These are phyloP conservation scores for Nebria brevicollis DNA, from an alignment of 2,888 invertebrate species.

Conservation along the genomic window DNA sequence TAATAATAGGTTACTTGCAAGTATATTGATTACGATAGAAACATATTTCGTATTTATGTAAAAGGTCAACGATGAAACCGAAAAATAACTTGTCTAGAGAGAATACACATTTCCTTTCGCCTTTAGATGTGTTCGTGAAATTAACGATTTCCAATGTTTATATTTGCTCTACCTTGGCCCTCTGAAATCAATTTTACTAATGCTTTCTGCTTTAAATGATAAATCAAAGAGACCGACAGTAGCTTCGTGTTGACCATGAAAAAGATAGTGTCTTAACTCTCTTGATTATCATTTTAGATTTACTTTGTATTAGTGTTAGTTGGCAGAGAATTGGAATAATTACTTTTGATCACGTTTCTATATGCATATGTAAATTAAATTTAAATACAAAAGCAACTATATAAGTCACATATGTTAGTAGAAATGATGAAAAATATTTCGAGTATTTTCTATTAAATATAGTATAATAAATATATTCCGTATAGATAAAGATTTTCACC, in stretches of 20 bases:
- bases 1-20: not conserved
- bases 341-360: not conserved
- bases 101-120: not conserved
- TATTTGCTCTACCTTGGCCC: not conserved
- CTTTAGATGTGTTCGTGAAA: not conserved
- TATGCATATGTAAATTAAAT: not conserved
- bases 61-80: not conserved
- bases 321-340: not conserved
- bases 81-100: not conserved
- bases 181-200: not conserved
- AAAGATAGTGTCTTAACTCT: not conserved
- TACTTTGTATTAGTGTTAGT: not conserved
- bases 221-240: not conserved
- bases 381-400: no score
- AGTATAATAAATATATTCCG: not conserved
- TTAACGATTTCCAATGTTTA: not conserved
- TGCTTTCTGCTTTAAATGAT: not conserved
- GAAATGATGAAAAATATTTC: no score
- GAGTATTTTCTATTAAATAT: no score
- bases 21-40: not conserved
- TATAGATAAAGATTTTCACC: not conserved
- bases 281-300: not conserved
- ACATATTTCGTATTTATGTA: not conserved
- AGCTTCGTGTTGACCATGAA: not conserved
- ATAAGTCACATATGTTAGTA: no score